These are phyloP conservation scores for Conistra vaccinii DNA, from an alignment of 2,888 invertebrate species.

Conservation along the genomic window DNA sequence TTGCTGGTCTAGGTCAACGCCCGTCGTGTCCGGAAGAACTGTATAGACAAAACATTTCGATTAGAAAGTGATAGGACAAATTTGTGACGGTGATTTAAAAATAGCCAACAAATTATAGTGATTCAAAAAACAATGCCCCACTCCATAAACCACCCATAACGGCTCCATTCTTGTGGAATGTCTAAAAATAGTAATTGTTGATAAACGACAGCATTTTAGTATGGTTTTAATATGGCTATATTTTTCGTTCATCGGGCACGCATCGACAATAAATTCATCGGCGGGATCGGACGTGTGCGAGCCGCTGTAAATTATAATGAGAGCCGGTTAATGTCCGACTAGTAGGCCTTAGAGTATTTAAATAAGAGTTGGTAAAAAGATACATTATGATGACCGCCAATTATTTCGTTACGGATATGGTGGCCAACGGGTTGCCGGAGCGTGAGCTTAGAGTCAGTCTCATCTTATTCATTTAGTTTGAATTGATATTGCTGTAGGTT, in stretches of 20 bases:
- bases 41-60: conserved; percentile 57
- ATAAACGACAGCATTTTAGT: conserved; percentile 71
- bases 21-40: conserved; percentile 95
- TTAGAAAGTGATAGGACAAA: neutral
- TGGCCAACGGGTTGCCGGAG: neutral
- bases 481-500: no score
- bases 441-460: no score
- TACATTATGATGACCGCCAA: neutral
- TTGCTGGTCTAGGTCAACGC: conserved; percentile 94
- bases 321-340: conserved; percentile 79
- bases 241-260: conserved; percentile 81
- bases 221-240: conserved; percentile 82
- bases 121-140: conserved; percentile 41
- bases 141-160: conserved; percentile 41
- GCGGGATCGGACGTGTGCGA: conserved; percentile 82
- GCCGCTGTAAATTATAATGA: conserved; percentile 89
- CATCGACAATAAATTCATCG: conserved; percentile 87
- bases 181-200: conserved; percentile 64
- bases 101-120: neutral
- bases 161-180: conserved; percentile 61
- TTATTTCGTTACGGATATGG: neutral
- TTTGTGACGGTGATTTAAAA: neutral
- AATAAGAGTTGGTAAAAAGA: conserved; percentile 13
- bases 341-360: conserved; percentile 55
- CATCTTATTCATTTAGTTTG: no score